Percentiles rank a stretch among this genome's conserved stretches.
These are phyloP conservation scores for Manduca sexta DNA, from an alignment of 1,140 invertebrate genomes.

Conservation along the genomic window DNA sequence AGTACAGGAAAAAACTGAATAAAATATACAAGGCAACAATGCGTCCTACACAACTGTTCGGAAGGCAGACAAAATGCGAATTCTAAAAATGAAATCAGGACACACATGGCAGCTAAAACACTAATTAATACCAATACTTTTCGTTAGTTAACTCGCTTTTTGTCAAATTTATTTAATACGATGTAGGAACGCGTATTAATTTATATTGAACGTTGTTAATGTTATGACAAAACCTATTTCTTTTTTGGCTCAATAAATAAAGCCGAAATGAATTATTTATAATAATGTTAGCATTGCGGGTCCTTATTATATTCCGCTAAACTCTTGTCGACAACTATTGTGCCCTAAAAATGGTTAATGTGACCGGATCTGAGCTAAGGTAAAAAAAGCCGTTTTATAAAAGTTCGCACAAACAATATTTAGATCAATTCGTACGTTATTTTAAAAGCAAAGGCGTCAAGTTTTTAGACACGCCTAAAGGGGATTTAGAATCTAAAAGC, in stretches of 20 bases:
- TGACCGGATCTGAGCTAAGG: slow-evolving; percentile 13
- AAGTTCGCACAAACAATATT: slow-evolving; percentile 24
- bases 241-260: slow-evolving; percentile 14
- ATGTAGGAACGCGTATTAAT: slow-evolving; percentile 28
- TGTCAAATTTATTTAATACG: slow-evolving; percentile 37
- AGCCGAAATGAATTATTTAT: slow-evolving; percentile 36
- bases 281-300: slow-evolving; percentile 9
- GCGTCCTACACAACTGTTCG: background rate
- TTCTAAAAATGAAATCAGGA: slow-evolving; percentile 5
- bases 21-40: background rate
- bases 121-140: slow-evolving; percentile 13
- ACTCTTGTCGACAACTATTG: slow-evolving; percentile 36
- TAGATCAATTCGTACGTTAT: slow-evolving; percentile 27
- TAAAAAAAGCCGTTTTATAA: slow-evolving; percentile 24
- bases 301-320: slow-evolving; percentile 20
- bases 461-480: slow-evolving; percentile 24
- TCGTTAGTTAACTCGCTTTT: slow-evolving; percentile 17
- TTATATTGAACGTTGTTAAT: slow-evolving; percentile 29
- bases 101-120: slow-evolving; percentile 12
- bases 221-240: slow-evolving; percentile 16
- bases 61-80: background rate
- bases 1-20: no score
- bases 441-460: slow-evolving; percentile 29
- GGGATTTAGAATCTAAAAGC: background rate
- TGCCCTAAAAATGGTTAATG: slow-evolving; percentile 48